Conservation (phyloP, 2,797 vertebrate species). For the Pempheris klunzingeri region DNA sequence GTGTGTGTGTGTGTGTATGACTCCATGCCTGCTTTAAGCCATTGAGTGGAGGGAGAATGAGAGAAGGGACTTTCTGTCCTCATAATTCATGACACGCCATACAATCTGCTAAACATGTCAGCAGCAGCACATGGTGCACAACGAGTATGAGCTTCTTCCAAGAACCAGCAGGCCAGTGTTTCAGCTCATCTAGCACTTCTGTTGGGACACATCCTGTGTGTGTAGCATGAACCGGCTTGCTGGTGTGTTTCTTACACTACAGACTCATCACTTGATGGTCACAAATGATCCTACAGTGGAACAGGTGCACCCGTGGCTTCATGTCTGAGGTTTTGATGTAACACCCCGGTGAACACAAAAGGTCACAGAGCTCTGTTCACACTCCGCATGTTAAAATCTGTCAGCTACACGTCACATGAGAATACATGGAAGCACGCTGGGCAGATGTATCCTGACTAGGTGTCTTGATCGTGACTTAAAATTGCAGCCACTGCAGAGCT, state of each 20-base stretch:
- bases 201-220: conserved; percentile 19
- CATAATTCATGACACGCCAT: conserved; percentile 48
- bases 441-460: neutral
- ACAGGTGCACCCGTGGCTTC: conserved; percentile 47
- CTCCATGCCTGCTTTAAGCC: neutral
- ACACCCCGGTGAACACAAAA: conserved; percentile 46
- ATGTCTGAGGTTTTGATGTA: conserved; percentile 43
- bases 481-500: neutral
- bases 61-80: neutral
- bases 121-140: conserved; percentile 41
- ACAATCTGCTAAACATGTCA: conserved; percentile 55
- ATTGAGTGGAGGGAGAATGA: neutral
- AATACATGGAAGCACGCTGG: neutral
- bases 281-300: neutral
- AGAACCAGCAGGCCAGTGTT: conserved; percentile 42
- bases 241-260: conserved; percentile 17
- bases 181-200: conserved; percentile 19
- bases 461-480: neutral
- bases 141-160: conserved; percentile 28
- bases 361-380: conserved; percentile 50
- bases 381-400: conserved; percentile 16
- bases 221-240: conserved; percentile 12
- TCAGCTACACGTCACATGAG: conserved; percentile 40
- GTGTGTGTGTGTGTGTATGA: neutral
- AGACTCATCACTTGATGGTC: conserved; percentile 1